A percentile compares a stretch with the other conserved stretches of the same genome.
Evolutionary conservation across 2,113 vertebrate species (phyloP).

Genomic region (Gobiocypris rarus): DNA sequence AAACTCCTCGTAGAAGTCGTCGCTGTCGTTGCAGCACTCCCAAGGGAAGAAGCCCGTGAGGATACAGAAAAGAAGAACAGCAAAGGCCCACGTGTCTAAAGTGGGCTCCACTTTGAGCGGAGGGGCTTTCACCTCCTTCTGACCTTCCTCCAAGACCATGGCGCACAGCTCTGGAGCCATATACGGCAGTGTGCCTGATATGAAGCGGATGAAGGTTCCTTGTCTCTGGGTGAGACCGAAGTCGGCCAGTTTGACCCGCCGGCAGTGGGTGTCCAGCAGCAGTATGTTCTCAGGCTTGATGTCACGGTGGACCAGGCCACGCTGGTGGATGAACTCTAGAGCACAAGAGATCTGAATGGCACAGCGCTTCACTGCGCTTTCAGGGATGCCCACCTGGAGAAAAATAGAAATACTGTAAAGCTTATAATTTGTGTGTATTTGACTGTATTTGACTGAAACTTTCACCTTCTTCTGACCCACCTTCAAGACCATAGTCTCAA

Average conservation of each 20-base stretch:
- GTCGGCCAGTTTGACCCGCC: conserved; percentile 86
- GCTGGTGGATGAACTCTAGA: conserved; percentile 88
- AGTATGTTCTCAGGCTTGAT: conserved; percentile 94
- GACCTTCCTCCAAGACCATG: conserved; percentile 67
- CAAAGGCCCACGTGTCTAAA: conserved; percentile 92
- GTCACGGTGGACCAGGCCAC: conserved; percentile 88
- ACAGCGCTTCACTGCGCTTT: conserved; percentile 82
- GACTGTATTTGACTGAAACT: too few species aligned
- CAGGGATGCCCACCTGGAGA: conserved; percentile 86
- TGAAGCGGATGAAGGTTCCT: conserved; percentile 86
- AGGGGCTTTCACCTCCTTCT: conserved; percentile 67
- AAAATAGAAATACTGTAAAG: background rate
- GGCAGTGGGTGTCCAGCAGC: conserved; percentile 83
- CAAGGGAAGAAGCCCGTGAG: conserved; percentile 95
- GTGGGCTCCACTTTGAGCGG: conserved; percentile 85
- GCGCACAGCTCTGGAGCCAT: conserved; percentile 87
- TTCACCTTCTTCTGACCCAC: too few species aligned
- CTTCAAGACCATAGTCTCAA: too few species aligned
- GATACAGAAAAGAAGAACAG: conserved; percentile 90
- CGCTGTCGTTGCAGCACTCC: conserved; percentile 81
- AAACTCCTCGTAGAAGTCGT: conserved; percentile 92
- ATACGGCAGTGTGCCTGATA: conserved; percentile 88
- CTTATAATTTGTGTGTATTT: too few species aligned
- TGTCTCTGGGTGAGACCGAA: conserved; percentile 89
- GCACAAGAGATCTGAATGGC: conserved; percentile 85